Conservation (phyloP, 2,113 vertebrate genomes). For the Amblyornis subalaris region DNA sequence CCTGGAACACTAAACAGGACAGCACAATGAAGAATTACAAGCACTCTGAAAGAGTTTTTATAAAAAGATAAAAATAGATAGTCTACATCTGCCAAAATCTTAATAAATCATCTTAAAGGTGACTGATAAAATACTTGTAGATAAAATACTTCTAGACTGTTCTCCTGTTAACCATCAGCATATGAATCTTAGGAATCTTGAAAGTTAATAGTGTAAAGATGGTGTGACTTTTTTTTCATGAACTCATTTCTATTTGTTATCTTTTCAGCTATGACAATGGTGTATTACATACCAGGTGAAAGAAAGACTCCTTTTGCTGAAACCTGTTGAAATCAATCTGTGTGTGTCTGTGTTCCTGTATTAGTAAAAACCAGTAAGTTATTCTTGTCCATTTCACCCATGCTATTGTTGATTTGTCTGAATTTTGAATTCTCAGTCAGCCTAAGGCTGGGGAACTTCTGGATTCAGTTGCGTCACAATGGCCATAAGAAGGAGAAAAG, state of each 20-base stretch:
- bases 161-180: not conserved
- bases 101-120: not conserved
- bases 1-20: not conserved
- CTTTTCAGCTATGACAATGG: not conserved
- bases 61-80: not conserved
- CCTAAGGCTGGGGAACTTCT: not conserved
- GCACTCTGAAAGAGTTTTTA: not conserved
- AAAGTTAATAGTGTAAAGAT: not conserved
- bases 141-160: too few relatives aligned
- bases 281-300: not conserved
- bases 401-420: not conserved
- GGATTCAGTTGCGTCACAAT: not conserved
- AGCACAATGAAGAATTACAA: not conserved
- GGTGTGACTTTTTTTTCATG: not conserved
- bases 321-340: not conserved
- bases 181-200: not conserved
- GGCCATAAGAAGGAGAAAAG: not conserved
- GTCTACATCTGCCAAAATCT: not conserved
- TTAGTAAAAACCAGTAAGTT: not conserved
- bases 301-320: not conserved
- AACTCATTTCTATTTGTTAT: not conserved
- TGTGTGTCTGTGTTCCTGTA: not conserved
- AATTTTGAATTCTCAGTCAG: not conserved
- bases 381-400: not conserved
- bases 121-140: too few relatives aligned